Conservation (phyloP, 2,797 vertebrate genomes). For the Morelia viridis region DNA sequence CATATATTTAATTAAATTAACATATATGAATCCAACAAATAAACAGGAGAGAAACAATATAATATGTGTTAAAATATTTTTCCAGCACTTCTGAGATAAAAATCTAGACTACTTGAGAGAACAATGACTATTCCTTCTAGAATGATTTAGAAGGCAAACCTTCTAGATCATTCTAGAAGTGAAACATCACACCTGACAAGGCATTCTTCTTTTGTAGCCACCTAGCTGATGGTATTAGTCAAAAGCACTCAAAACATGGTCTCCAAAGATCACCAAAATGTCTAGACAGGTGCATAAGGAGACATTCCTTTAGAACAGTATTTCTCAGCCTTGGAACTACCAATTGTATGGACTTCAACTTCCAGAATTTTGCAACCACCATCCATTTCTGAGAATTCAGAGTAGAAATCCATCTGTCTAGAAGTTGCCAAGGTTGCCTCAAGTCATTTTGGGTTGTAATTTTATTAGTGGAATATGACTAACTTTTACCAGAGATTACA, state of each 20-base stretch:
- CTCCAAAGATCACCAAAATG: background rate
- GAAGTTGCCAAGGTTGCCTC: background rate
- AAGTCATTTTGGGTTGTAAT: background rate
- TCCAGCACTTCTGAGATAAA: background rate
- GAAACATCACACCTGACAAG: background rate
- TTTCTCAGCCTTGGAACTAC: background rate
- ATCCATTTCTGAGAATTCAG: background rate
- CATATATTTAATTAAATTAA: background rate
- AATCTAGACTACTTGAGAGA: background rate
- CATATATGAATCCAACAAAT: background rate
- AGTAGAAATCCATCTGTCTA: background rate
- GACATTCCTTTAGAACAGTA: background rate
- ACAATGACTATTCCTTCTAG: background rate
- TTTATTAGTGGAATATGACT: background rate
- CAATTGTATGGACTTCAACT: background rate
- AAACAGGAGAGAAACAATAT: background rate
- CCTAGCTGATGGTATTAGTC: background rate
- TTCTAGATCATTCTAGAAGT: background rate
- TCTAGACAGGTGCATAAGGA: background rate
- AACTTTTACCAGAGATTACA: background rate
- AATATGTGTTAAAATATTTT: background rate
- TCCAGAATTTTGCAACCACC: background rate
- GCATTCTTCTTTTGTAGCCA: background rate
- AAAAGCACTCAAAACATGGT: background rate
- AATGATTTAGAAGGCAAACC: background rate